Conservation (phyloP, 1,140 invertebrate genomes). For the Streblospio benedicti region DNA sequence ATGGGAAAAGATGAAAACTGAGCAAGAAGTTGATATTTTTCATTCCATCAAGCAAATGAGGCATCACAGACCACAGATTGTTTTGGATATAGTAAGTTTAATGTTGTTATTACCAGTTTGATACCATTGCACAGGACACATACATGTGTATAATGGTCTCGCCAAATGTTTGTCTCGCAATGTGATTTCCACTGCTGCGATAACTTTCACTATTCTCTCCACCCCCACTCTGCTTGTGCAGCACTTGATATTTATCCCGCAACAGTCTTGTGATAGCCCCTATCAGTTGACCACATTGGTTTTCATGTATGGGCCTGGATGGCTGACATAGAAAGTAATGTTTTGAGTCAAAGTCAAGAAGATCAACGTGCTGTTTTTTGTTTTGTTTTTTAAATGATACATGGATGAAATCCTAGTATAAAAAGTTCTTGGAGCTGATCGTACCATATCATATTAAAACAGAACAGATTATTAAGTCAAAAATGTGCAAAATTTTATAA, state of each 20-base stretch:
- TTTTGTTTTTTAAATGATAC: neutral
- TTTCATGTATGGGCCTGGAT: too few species aligned
- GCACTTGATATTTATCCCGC: neutral
- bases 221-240: neutral
- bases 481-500: too few species aligned
- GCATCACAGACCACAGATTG: constrained; percentile 22
- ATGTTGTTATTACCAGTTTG: neutral
- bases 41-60: constrained; percentile 26
- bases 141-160: neutral
- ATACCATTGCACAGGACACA: neutral
- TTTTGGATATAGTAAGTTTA: constrained; percentile 24
- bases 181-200: neutral
- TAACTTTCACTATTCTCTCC: neutral
- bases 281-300: too few species aligned
- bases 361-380: neutral
- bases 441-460: too few species aligned
- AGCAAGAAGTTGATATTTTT: constrained; percentile 31
- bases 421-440: neutral
- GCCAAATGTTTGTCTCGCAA: neutral
- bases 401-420: neutral
- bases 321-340: too few species aligned
- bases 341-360: too few species aligned
- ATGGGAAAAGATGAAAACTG: constrained; percentile 23
- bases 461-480: too few species aligned
- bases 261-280: too few species aligned